These are phyloP conservation scores for Octonoba sinensis DNA, from an alignment of 2,888 invertebrate genomes.

Conservation along the genomic window DNA sequence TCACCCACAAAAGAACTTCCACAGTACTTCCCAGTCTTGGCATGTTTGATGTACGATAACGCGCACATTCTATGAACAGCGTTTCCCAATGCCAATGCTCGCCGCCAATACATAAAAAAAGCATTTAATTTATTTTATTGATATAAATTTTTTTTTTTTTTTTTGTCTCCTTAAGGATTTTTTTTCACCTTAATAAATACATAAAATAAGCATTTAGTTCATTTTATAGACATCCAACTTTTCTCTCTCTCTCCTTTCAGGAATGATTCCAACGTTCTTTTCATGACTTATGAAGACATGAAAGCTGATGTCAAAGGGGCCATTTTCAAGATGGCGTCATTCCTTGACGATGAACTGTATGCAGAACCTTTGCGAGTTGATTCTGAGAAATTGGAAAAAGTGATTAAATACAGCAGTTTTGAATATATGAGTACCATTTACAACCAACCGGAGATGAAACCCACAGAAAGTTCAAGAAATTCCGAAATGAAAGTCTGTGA, in stretches of 20 bases:
- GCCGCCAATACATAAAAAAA: too few relatives aligned
- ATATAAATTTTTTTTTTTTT: too few relatives aligned
- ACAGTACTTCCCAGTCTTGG: too few relatives aligned
- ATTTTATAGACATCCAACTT: too few relatives aligned
- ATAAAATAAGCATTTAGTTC: too few relatives aligned
- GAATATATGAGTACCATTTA: constrained; percentile 43
- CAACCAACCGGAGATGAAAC: neutral
- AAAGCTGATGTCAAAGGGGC: constrained; percentile 66
- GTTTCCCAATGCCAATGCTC: too few relatives aligned
- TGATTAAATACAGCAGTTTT: constrained; percentile 46
- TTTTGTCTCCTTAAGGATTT: too few relatives aligned
- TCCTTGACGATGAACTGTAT: constrained; percentile 60
- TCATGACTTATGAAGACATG: constrained; percentile 72
- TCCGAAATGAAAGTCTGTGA: neutral
- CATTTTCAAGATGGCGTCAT: constrained; percentile 66
- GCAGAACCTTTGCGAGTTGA: constrained; percentile 18
- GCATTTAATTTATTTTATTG: too few relatives aligned
- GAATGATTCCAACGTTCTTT: constrained; percentile 69
- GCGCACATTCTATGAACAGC: too few relatives aligned
- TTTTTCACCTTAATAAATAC: too few relatives aligned
- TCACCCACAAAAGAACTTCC: too few relatives aligned
- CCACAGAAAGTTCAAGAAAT: neutral
- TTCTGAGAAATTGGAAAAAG: constrained; percentile 10
- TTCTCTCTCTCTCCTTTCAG: constrained; percentile 26
- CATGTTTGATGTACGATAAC: too few relatives aligned